Conservation (phyloP, 2,888 invertebrate genomes). For the Sesia apiformis region DNA sequence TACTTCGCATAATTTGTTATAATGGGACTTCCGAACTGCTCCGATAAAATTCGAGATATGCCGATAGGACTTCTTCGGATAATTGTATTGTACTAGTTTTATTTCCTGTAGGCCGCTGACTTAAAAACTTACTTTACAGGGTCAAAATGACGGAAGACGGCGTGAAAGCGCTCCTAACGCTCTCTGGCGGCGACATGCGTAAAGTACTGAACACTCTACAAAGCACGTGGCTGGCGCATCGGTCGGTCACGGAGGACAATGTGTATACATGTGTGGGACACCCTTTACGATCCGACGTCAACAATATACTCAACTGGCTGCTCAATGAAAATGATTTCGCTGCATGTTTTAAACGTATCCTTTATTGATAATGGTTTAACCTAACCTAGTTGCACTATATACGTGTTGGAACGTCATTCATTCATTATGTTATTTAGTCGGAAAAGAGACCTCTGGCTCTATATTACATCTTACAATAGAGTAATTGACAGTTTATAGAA, state of each 20-base stretch:
- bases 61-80: no score
- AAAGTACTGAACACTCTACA: slow-evolving; percentile 97
- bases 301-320: slow-evolving; percentile 90
- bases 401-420: no score
- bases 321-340: slow-evolving; percentile 86
- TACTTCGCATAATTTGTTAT: no score
- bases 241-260: slow-evolving; percentile 89
- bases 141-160: slow-evolving; percentile 91
- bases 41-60: no score
- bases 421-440: no score
- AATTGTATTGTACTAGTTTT: no score
- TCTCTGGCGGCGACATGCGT: slow-evolving; percentile 98
- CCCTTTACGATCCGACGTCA: slow-evolving; percentile 92
- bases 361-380: slow-evolving; percentile 24
- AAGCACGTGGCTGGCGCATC: slow-evolving; percentile 95
- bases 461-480: no score
- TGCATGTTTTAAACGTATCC: slow-evolving; percentile 85
- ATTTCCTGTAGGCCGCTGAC: no score
- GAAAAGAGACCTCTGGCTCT: no score
- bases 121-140: slow-evolving; percentile 48
- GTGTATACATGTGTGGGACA: slow-evolving; percentile 98
- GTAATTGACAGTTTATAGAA: no score
- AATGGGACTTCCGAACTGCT: no score
- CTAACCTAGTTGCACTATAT: no score
- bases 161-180: slow-evolving; percentile 87